Percentiles rank a stretch among this genome's conserved stretches.
phyloP scores from a whole-genome alignment of 2,113 vertebrate species.

The Tragelaphus buxtoni region DNA sequence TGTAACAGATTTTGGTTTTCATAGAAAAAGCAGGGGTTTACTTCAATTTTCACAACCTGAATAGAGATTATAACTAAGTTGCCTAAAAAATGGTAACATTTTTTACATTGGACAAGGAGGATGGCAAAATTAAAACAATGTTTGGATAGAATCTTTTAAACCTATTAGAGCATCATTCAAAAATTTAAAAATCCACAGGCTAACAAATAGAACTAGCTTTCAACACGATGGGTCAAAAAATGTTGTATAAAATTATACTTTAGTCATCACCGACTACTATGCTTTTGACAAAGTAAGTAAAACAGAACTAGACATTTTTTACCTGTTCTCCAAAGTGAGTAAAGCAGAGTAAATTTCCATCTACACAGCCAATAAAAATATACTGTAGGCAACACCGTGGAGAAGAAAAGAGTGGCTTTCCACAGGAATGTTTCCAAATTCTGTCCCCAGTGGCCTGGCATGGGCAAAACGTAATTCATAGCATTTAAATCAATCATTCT shows the following conservation, averaged over 20 bases:
- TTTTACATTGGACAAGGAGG: not conserved
- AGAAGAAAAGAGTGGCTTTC: constrained; percentile 93
- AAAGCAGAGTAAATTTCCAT: constrained; percentile 88
- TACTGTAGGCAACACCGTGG: constrained; percentile 80
- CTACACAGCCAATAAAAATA: constrained; percentile 90
- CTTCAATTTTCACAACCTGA: not conserved
- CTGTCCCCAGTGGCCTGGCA: constrained; percentile 83
- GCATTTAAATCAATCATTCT: not conserved
- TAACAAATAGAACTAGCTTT: constrained; percentile 1
- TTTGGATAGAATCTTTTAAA: not conserved
- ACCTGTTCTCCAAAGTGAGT: constrained; percentile 89
- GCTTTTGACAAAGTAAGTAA: not conserved
- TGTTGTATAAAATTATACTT: constrained; percentile 13
- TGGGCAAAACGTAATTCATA: constrained; percentile 5
- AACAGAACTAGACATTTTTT: not conserved
- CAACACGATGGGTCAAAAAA: not conserved
- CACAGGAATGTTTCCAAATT: constrained; percentile 85
- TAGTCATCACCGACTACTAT: not conserved
- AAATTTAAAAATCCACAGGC: not conserved
- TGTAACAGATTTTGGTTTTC: not conserved
- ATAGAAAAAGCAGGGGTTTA: not conserved
- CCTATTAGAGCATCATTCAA: not conserved
- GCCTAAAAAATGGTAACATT: not conserved
- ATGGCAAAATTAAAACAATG: not conserved
- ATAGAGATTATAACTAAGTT: not conserved